These are phyloP conservation scores for Apodemus agrarius DNA, from an alignment of 2,797 vertebrate genomes.

Conservation along the genomic window DNA sequence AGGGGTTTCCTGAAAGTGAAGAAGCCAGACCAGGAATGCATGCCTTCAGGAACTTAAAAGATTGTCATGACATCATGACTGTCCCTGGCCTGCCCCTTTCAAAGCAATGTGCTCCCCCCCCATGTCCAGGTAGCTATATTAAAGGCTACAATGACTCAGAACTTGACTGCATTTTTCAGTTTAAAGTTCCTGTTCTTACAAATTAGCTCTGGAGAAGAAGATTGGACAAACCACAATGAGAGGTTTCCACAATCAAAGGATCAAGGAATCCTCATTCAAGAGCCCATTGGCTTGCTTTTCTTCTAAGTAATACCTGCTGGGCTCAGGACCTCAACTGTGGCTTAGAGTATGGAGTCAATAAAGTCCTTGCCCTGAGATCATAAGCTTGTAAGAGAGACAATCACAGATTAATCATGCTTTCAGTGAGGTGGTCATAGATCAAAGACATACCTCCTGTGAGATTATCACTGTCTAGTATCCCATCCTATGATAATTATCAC, in stretches of 20 bases:
- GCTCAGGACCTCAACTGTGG: not conserved
- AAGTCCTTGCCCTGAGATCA: not conserved
- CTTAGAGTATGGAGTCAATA: not conserved
- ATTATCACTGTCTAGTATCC: not conserved
- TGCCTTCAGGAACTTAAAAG: not conserved
- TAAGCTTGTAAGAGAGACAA: not conserved
- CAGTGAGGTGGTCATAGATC: not conserved
- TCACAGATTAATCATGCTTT: not conserved
- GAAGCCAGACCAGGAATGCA: not conserved
- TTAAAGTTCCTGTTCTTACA: not conserved
- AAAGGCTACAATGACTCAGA: not conserved
- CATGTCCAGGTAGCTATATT: not conserved
- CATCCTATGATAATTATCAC: not conserved
- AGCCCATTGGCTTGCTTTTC: not conserved
- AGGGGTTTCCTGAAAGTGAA: not conserved
- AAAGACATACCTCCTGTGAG: not conserved
- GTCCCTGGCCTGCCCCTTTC: not conserved
- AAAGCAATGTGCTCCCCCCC: not conserved
- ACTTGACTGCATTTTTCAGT: not conserved
- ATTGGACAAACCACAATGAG: not conserved
- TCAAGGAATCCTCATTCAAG: not conserved
- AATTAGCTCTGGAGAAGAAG: not conserved
- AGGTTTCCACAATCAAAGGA: not conserved
- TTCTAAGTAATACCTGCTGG: not conserved
- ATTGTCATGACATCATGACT: not conserved